Evolutionary conservation across 2,113 vertebrate genomes (phyloP).

Genomic region (Apteryx mantelli): DNA sequence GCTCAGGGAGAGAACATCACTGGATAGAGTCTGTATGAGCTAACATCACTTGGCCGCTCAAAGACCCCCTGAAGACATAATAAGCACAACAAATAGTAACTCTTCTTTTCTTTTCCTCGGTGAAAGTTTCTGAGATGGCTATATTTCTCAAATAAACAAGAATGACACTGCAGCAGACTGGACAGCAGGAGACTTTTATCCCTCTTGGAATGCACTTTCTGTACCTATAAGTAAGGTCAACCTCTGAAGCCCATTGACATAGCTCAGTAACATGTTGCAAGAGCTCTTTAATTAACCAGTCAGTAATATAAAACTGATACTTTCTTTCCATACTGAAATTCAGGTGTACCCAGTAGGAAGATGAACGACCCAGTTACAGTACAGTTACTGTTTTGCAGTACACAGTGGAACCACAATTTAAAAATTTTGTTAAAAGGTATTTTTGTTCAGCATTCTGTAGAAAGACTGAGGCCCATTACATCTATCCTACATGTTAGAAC

Average conservation of each 20-base stretch:
- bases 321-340: neutral
- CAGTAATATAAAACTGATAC: neutral
- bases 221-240: neutral
- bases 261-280: neutral
- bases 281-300: neutral
- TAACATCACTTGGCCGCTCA: conserved; percentile 20
- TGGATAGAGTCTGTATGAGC: neutral
- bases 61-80: conserved; percentile 44
- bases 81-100: conserved; percentile 44
- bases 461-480: neutral
- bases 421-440: fast-evolving
- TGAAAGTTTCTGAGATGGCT: neutral
- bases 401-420: neutral
- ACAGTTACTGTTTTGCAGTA: fast-evolving
- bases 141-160: neutral
- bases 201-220: neutral
- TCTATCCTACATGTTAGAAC: neutral
- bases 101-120: conserved; percentile 15
- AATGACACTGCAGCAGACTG: neutral
- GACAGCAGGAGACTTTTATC: neutral
- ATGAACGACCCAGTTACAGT: neutral
- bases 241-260: neutral
- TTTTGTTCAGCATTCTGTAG: neutral
- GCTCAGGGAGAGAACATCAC: neutral
- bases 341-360: neutral